These are phyloP conservation scores for Nesometra sesokonis DNA, from an alignment of 35 echinoderm and acorn worm genomes.

Conservation along the genomic window DNA sequence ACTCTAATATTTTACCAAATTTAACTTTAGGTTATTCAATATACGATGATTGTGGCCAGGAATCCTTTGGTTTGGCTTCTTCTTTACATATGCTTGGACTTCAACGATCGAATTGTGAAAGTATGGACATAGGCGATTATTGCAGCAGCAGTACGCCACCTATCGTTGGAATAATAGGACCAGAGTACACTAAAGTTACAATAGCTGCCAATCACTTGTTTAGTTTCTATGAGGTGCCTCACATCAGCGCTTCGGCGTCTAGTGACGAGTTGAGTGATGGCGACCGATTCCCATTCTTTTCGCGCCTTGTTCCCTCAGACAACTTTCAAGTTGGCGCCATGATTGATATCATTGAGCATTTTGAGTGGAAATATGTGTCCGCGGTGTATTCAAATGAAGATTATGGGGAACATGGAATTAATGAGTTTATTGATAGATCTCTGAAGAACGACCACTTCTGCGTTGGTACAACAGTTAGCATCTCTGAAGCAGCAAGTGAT, in stretches of 20 bases:
- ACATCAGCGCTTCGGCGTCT: background rate
- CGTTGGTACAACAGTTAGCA: background rate
- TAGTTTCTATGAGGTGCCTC: background rate
- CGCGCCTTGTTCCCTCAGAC: background rate
- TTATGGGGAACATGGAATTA: conserved; percentile 7
- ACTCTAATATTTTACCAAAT: background rate
- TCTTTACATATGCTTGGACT: background rate
- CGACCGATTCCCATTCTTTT: background rate
- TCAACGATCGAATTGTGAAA: background rate
- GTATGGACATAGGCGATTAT: background rate
- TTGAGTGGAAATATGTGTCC: background rate
- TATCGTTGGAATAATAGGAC: conserved; percentile 5
- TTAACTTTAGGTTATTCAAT: background rate
- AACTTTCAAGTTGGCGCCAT: background rate
- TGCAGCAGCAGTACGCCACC: background rate
- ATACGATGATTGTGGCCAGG: conserved; percentile 8
- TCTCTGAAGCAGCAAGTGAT: background rate
- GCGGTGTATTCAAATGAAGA: background rate
- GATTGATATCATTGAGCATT: conserved; percentile 5
- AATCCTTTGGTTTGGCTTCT: background rate
- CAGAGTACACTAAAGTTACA: background rate
- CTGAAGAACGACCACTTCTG: background rate
- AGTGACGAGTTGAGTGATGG: conserved; percentile 12
- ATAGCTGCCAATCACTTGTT: conserved; percentile 3
- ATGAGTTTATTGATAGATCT: background rate